Evolutionary conservation across 2,113 vertebrate species (phyloP).

Genomic region (Paralichthys olivaceus): DNA sequence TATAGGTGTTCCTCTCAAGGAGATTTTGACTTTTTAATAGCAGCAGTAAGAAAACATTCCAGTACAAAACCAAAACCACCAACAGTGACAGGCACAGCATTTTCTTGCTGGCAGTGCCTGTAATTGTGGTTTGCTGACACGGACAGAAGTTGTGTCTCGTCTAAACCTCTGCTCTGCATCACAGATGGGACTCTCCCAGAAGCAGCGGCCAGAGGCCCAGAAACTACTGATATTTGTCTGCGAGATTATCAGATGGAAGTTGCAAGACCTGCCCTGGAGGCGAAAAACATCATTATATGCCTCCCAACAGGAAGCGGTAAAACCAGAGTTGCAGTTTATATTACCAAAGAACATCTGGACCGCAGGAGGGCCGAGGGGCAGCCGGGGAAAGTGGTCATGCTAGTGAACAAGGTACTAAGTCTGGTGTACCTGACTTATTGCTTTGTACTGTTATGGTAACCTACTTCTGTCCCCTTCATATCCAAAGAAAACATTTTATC

Average conservation of each 20-base stretch:
- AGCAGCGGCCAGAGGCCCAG: slow-evolving; percentile 53
- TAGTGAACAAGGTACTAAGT: slow-evolving; percentile 93
- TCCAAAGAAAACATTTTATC: slow-evolving; percentile 48
- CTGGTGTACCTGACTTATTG: slow-evolving; percentile 8
- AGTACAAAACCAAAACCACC: slow-evolving; percentile 16
- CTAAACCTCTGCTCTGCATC: slow-evolving; percentile 56
- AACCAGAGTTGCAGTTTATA: slow-evolving; percentile 94
- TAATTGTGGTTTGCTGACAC: slow-evolving; percentile 60
- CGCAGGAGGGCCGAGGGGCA: slow-evolving; percentile 74
- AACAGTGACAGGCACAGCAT: slow-evolving; percentile 26
- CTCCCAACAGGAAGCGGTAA: slow-evolving; percentile 97
- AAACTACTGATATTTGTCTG: slow-evolving; percentile 84
- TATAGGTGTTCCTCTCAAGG: background rate
- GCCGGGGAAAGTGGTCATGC: slow-evolving; percentile 90
- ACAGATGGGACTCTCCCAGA: slow-evolving; percentile 68
- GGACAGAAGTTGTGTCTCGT: slow-evolving; percentile 13
- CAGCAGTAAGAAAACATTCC: slow-evolving; percentile 29
- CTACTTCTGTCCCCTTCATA: slow-evolving; percentile 30
- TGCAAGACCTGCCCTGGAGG: slow-evolving; percentile 89
- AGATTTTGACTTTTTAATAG: slow-evolving; percentile 19
- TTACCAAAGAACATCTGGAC: slow-evolving; percentile 92
- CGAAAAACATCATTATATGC: slow-evolving; percentile 94
- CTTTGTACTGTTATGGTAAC: slow-evolving; percentile 38
- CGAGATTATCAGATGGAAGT: slow-evolving; percentile 94
- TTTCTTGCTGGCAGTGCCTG: slow-evolving; percentile 21